These are phyloP conservation scores for Urophycis tenuis DNA, from an alignment of 2,797 vertebrate genomes.

Conservation along the genomic window DNA sequence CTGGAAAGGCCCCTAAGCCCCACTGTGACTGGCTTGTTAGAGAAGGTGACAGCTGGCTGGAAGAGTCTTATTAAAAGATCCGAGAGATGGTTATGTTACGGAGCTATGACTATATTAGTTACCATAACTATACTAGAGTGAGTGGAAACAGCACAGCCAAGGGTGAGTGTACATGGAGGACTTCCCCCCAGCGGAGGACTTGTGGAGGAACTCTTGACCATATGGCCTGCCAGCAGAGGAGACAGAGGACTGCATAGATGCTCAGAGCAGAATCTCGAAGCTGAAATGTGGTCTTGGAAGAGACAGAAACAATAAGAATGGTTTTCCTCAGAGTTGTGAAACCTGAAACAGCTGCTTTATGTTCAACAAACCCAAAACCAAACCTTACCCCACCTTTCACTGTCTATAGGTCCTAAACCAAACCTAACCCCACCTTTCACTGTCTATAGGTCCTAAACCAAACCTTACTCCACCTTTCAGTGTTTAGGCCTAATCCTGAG, in stretches of 20 bases:
- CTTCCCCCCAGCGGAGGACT: not conserved
- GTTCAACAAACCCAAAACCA: not conserved
- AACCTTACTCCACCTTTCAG: not conserved
- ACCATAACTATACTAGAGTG: too few relatives aligned
- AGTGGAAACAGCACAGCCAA: too few relatives aligned
- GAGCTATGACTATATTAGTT: too few relatives aligned
- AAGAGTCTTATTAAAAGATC: not conserved
- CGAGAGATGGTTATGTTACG: not conserved
- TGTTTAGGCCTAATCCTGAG: not conserved
- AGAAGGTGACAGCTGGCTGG: not conserved
- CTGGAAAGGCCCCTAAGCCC: not conserved
- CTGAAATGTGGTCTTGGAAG: not conserved
- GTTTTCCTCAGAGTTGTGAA: not conserved
- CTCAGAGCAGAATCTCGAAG: not conserved
- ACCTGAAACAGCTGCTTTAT: not conserved
- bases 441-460: not conserved
- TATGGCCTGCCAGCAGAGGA: not conserved
- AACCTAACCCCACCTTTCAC: not conserved
- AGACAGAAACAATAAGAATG: not conserved
- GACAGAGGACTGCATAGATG: too few relatives aligned
- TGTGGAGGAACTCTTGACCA: not conserved
- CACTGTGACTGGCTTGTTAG: not conserved
- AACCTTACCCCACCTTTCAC: not conserved
- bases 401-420: not conserved
- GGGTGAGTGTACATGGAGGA: not conserved